A percentile compares a stretch with the other conserved stretches of the same genome.
phyloP scores from a whole-genome alignment of 2,797 vertebrate genomes.

The Morelia viridis region DNA sequence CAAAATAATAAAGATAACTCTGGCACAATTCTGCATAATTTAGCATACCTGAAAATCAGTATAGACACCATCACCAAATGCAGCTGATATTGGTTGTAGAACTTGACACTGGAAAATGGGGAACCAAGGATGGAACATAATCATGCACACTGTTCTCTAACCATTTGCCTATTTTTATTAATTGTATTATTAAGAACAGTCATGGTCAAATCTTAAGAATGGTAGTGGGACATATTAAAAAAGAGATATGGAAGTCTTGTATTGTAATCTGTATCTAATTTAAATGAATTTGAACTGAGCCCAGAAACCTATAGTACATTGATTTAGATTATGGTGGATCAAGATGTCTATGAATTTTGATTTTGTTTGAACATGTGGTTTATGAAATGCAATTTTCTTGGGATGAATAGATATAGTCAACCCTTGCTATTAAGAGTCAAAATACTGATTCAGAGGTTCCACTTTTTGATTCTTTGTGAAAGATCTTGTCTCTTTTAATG shows the following conservation, averaged over 20 bases:
- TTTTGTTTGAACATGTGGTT: not conserved
- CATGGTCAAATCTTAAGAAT: not conserved
- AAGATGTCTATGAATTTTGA: not conserved
- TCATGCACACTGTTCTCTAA: not conserved
- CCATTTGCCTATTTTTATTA: not conserved
- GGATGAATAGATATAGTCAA: not conserved
- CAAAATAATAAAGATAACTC: not conserved
- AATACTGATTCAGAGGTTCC: not conserved
- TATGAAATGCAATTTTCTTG: not conserved
- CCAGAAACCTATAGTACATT: not conserved
- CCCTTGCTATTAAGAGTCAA: not conserved
- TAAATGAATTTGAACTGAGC: not conserved
- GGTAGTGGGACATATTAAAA: not conserved
- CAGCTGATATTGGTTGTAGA: not conserved
- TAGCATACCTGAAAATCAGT: not conserved
- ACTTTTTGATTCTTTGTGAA: not conserved
- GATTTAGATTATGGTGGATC: not conserved
- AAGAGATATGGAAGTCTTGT: not conserved
- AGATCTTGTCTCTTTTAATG: not conserved
- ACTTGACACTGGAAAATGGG: not conserved
- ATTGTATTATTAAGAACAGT: not conserved
- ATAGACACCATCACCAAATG: not conserved
- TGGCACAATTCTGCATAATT: not conserved
- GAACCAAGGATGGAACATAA: not conserved
- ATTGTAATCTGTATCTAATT: not conserved